Percentiles rank a stretch among this genome's conserved stretches.
These are phyloP conservation scores for Stylophora pistillata DNA, from an alignment of 64 coral and sea anemone species.

Conservation along the genomic window DNA sequence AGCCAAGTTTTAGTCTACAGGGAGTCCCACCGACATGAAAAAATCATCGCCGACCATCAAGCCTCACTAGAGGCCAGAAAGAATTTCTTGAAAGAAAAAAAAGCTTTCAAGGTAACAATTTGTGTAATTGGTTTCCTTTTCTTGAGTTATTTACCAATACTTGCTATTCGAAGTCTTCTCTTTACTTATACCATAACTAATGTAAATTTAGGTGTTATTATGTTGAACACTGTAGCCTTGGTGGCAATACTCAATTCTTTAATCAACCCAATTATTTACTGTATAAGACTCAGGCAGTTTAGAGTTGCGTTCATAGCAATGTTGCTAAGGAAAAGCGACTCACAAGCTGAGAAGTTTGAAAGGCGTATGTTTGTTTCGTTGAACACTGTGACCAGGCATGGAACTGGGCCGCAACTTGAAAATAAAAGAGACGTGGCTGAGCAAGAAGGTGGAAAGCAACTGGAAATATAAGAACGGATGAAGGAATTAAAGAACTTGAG, in stretches of 20 bases:
- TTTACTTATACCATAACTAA: not conserved
- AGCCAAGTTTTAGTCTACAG: too few relatives aligned
- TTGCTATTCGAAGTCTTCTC: not conserved
- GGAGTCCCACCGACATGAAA: not conserved
- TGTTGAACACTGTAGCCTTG: not conserved
- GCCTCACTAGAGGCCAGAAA: not conserved
- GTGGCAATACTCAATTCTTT: not conserved
- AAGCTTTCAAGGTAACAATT: not conserved
- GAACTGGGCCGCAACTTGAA: too few relatives aligned
- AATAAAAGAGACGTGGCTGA: too few relatives aligned
- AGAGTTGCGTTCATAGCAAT: not conserved
- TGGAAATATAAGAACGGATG: too few relatives aligned
- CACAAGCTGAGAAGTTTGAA: not conserved
- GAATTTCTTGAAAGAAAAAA: not conserved
- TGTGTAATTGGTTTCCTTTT: not conserved
- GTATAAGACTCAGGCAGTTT: not conserved
- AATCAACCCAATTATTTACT: not conserved
- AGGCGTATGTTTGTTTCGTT: not conserved
- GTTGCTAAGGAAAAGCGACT: not conserved
- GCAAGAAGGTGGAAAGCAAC: too few relatives aligned
- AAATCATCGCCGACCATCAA: not conserved
- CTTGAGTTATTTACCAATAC: not conserved
- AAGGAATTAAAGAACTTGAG: too few relatives aligned
- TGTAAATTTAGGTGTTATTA: not conserved
- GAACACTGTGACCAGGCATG: too few relatives aligned